Conservation (phyloP, 2,888 invertebrate species). For the Physocephala rufipes region DNA sequence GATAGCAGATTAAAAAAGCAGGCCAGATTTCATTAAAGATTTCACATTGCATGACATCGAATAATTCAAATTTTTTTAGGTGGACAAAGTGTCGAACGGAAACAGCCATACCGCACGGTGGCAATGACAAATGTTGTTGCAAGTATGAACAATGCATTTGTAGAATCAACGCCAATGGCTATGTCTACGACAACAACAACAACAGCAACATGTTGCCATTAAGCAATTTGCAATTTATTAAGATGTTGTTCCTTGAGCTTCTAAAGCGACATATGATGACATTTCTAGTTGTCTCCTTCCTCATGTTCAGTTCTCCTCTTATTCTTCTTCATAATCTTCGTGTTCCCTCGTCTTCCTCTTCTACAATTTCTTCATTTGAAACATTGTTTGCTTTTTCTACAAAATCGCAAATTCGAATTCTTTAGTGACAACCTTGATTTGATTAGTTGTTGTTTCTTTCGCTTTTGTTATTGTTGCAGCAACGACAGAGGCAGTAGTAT, state of each 20-base stretch:
- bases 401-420: not conserved
- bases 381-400: constrained; percentile 1
- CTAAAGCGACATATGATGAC: not conserved
- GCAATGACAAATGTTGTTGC: constrained; percentile 20
- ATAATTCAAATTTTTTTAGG: not conserved
- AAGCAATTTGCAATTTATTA: not conserved
- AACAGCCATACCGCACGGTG: not conserved
- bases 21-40: too few relatives aligned
- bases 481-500: constrained; percentile 29
- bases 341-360: constrained; percentile 29
- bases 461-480: constrained; percentile 38
- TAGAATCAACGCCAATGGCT: not conserved
- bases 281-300: constrained; percentile 5
- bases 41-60: too few relatives aligned
- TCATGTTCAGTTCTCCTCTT: constrained; percentile 1
- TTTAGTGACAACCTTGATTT: constrained; percentile 60
- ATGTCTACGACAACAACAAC: not conserved
- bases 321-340: constrained; percentile 36
- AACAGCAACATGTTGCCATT: not conserved
- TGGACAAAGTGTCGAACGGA: not conserved
- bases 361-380: constrained; percentile 10
- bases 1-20: too few relatives aligned
- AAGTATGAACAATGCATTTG: constrained; percentile 6
- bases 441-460: constrained; percentile 58
- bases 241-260: not conserved